Percentiles rank a stretch among this genome's conserved stretches.
phyloP scores from a whole-genome alignment of 2,113 vertebrate genomes.

The Holacanthus passer region DNA sequence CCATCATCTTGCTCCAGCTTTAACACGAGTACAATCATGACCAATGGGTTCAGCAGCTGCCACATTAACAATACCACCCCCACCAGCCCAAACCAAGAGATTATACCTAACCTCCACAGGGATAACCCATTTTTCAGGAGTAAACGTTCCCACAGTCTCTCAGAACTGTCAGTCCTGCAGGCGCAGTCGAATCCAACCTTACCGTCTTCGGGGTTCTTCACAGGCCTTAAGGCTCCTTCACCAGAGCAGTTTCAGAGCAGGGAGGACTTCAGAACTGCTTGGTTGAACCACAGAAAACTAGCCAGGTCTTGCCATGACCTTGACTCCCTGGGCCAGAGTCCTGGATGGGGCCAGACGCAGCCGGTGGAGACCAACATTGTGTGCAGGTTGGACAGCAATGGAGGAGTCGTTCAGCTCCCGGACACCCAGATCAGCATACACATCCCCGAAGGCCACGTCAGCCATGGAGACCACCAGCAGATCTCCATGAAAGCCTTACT shows the following conservation, averaged over 20 bases:
- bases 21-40: constrained; percentile 54
- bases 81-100: constrained; percentile 69
- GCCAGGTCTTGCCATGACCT: constrained; percentile 96
- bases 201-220: constrained; percentile 86
- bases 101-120: constrained; percentile 77
- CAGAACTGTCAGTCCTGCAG: constrained; percentile 93
- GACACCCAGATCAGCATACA: constrained; percentile 93
- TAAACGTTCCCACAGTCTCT: constrained; percentile 97
- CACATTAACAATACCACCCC: constrained; percentile 83
- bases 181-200: constrained; percentile 86
- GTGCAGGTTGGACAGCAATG: constrained; percentile 91
- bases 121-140: constrained; percentile 95
- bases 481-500: constrained; percentile 95
- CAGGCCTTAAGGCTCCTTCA: constrained; percentile 90
- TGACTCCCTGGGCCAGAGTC: constrained; percentile 93
- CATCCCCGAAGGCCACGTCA: constrained; percentile 92
- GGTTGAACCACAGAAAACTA: constrained; percentile 96
- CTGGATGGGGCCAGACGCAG: constrained; percentile 98
- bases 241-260: constrained; percentile 97
- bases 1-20: constrained; percentile 64
- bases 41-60: constrained; percentile 82
- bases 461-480: constrained; percentile 91
- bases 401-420: constrained; percentile 93
- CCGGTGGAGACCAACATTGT: constrained; percentile 95
- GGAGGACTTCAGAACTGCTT: constrained; percentile 95